Conservation (phyloP, 2,888 invertebrate genomes). For the Agapostemon virescens region DNA sequence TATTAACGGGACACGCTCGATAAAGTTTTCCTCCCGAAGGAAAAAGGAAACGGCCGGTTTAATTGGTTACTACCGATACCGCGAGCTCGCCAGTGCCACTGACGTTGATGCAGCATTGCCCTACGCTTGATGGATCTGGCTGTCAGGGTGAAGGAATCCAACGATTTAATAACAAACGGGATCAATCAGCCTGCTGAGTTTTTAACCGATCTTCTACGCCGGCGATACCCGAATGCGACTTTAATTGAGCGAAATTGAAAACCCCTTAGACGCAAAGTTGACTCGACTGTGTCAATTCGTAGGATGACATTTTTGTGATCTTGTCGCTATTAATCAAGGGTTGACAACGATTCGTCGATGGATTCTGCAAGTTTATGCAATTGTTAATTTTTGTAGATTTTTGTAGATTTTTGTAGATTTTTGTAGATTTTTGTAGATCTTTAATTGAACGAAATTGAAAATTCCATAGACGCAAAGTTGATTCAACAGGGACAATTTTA, state of each 20-base stretch:
- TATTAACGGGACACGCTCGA: constrained; percentile 35
- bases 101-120: constrained; percentile 3
- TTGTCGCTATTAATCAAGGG: no score
- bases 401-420: no score
- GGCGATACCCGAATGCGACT: background rate
- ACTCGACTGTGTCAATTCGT: background rate
- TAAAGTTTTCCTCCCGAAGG: background rate
- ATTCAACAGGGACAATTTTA: no score
- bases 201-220: background rate
- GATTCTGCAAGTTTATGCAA: no score
- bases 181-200: background rate
- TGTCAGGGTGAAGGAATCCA: constrained; percentile 10
- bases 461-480: no score
- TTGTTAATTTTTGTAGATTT: no score
- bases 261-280: background rate
- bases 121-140: background rate
- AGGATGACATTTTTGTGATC: background rate
- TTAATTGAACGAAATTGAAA: no score
- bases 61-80: constrained; percentile 25
- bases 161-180: background rate
- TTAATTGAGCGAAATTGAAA: background rate
- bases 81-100: no score
- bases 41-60: constrained; percentile 1
- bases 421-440: no score
- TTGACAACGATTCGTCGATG: no score